These are phyloP conservation scores for Alethe diademata DNA, from an alignment of 2,113 vertebrate genomes.

Conservation along the genomic window DNA sequence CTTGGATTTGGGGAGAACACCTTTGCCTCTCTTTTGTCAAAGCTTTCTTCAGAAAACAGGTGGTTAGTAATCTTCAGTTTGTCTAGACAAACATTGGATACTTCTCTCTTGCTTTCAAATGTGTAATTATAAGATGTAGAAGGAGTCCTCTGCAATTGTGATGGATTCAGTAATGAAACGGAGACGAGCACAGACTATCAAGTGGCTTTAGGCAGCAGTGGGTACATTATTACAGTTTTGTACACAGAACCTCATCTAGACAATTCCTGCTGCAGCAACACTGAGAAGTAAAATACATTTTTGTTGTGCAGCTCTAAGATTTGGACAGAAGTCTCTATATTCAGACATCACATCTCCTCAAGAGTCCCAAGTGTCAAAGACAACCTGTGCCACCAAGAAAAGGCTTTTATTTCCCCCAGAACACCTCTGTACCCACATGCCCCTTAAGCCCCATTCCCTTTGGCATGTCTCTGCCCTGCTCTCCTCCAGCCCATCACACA, in stretches of 20 bases:
- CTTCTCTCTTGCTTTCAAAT: not conserved
- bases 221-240: not conserved
- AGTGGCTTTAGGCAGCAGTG: not conserved
- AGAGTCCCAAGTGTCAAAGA: not conserved
- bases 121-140: not conserved
- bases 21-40: not conserved
- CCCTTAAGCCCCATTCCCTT: not conserved
- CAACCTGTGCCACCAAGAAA: not conserved
- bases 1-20: no score
- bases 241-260: not conserved
- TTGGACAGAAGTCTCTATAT: not conserved
- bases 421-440: rapidly evolving
- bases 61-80: not conserved
- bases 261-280: not conserved
- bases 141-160: not conserved
- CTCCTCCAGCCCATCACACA: not conserved
- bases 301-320: not conserved
- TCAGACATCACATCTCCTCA: not conserved
- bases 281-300: not conserved
- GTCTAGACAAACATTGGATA: not conserved
- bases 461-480: not conserved
- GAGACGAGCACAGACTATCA: not conserved
- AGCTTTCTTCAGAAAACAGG: not conserved
- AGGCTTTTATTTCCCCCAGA: not conserved
- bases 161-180: not conserved